A percentile compares a stretch with the other conserved stretches of the same genome.
Conservation (phyloP, 2,113 vertebrate species). For the Corythaeola cristata region DNA sequence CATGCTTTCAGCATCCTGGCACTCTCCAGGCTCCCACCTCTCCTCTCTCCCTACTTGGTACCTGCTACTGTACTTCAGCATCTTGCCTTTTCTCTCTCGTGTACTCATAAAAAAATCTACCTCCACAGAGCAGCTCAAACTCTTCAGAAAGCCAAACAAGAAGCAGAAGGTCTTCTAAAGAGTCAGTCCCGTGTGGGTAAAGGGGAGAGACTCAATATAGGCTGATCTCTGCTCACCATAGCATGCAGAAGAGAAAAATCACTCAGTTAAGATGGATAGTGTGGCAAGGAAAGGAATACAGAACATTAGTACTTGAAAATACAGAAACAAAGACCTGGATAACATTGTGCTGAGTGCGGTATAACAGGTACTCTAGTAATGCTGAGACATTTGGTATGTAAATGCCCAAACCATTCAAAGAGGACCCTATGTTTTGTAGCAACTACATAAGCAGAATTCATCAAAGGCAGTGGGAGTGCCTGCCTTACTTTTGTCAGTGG, state of each 20-base stretch:
- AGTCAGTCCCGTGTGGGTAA: neutral
- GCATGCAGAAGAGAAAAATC: neutral
- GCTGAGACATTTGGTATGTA: constrained; percentile 57
- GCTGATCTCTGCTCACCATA: neutral
- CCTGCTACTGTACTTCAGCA: neutral
- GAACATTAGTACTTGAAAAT: neutral
- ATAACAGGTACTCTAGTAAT: constrained; percentile 46
- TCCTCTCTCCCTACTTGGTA: neutral
- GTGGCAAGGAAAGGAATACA: neutral
- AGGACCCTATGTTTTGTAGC: constrained; percentile 37
- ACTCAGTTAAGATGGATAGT: neutral
- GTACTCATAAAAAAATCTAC: neutral
- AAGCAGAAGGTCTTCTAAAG: neutral
- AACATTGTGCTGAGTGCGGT: constrained; percentile 34
- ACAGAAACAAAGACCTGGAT: constrained; percentile 15
- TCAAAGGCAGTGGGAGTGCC: constrained; percentile 38
- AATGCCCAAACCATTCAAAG: constrained; percentile 39
- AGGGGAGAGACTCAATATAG: neutral
- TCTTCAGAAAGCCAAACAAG: neutral
- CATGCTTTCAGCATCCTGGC: neutral
- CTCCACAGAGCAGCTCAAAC: neutral
- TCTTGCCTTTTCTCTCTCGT: neutral
- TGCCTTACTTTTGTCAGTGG: constrained; percentile 47
- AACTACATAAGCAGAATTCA: constrained; percentile 57
- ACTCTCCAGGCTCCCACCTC: neutral